Evolutionary conservation across 2,797 vertebrate genomes (phyloP).

Genomic region (Microctenopoma lineatum): DNA sequence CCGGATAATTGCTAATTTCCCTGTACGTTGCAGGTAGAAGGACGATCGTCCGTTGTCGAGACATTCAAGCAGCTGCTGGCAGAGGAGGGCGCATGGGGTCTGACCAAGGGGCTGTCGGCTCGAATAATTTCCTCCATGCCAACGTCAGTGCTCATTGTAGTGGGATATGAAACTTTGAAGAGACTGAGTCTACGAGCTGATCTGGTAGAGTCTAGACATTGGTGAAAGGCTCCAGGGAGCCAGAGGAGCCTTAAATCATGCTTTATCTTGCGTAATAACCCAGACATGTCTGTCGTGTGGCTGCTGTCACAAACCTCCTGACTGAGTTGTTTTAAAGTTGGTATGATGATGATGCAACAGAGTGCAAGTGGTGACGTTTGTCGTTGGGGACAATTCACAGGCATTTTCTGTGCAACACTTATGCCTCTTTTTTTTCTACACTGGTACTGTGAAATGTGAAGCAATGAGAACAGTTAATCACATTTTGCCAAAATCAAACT

Average conservation of each 20-base stretch:
- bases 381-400: constrained; percentile 7
- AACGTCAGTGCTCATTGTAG: constrained; percentile 94
- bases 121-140: constrained; percentile 93
- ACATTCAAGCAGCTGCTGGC: constrained; percentile 94
- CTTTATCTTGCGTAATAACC: not conserved
- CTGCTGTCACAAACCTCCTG: constrained; percentile 2
- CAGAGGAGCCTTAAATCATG: not conserved
- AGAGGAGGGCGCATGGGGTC: constrained; percentile 91
- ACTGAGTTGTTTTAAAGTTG: constrained; percentile 20
- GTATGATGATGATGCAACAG: not conserved
- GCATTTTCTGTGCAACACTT: not conserved
- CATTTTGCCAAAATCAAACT: constrained; percentile 18
- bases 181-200: constrained; percentile 94
- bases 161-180: constrained; percentile 97
- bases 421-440: not conserved
- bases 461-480: not conserved
- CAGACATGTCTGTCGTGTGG: not conserved
- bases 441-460: constrained; percentile 7
- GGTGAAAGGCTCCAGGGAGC: constrained; percentile 76
- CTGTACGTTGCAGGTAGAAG: constrained; percentile 87
- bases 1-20: no score
- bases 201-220: constrained; percentile 92
- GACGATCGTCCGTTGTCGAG: constrained; percentile 89
- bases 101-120: constrained; percentile 95
- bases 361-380: constrained; percentile 8